A percentile compares a stretch with the other conserved stretches of the same genome.
Evolutionary conservation across 2,113 vertebrate genomes (phyloP).

Genomic region (Prietella phreatophila): DNA sequence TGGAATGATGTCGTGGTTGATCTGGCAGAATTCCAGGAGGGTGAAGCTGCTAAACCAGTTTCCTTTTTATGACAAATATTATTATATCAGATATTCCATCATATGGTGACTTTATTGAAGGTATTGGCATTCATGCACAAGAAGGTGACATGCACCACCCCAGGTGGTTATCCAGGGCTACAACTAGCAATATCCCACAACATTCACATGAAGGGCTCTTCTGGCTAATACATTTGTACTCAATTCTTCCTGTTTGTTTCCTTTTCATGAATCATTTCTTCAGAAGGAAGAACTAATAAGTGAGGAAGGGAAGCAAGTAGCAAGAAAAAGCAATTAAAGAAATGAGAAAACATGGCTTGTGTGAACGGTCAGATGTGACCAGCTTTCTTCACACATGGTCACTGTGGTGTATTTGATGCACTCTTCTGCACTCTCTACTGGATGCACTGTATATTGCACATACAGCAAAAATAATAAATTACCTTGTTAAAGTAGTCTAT

Average conservation of each 20-base stretch:
- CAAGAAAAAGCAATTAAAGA: neutral
- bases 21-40: neutral
- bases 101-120: neutral
- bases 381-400: too few relatives aligned
- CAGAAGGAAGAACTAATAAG: neutral
- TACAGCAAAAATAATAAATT: neutral
- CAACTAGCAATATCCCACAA: neutral
- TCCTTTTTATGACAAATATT: neutral
- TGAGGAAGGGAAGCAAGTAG: neutral
- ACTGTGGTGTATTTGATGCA: neutral
- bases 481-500: neutral
- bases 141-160: neutral
- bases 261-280: neutral
- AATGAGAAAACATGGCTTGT: neutral
- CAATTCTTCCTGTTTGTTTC: neutral
- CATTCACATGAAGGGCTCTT: neutral
- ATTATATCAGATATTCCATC: neutral
- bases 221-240: neutral
- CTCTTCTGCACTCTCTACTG: conserved; percentile 5
- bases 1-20: neutral
- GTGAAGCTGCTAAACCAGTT: neutral
- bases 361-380: neutral
- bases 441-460: neutral
- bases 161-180: neutral
- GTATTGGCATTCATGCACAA: neutral